A percentile compares a stretch with the other conserved stretches of the same genome.
These are phyloP conservation scores for Phataginus tricuspis DNA, from an alignment of 2,797 vertebrate species.

Conservation along the genomic window DNA sequence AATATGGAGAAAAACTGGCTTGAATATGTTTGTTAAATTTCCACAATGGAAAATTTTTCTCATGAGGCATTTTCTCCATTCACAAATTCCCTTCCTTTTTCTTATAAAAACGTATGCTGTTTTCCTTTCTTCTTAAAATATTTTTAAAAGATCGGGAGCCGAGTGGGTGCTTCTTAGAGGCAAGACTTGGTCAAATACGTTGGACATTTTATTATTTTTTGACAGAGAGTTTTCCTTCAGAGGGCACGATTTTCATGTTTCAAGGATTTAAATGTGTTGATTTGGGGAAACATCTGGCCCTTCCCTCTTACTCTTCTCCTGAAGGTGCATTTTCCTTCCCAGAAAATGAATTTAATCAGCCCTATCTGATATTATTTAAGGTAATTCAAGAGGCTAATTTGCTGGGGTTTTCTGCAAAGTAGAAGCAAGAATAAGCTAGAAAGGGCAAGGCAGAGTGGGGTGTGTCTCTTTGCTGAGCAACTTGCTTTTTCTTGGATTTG, in stretches of 20 bases:
- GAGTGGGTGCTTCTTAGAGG: background rate
- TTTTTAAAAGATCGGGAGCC: background rate
- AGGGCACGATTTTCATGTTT: background rate
- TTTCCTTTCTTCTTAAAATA: background rate
- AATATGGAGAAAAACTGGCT: background rate
- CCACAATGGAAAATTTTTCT: background rate
- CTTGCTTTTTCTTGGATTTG: background rate
- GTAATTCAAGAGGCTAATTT: slow-evolving; percentile 49
- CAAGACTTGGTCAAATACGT: background rate
- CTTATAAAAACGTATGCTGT: background rate
- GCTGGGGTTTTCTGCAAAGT: background rate
- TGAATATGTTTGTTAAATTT: background rate
- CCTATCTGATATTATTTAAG: slow-evolving; percentile 31
- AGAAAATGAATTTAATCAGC: slow-evolving; percentile 40
- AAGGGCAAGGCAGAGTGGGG: background rate
- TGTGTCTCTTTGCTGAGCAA: background rate
- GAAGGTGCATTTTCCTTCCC: slow-evolving; percentile 35
- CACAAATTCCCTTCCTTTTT: background rate
- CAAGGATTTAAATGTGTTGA: background rate
- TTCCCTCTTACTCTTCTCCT: background rate
- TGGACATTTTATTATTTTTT: background rate
- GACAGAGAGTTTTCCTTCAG: background rate
- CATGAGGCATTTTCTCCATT: background rate
- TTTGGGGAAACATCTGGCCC: background rate
- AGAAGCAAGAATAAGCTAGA: background rate